These are phyloP conservation scores for Harpalus rubripes DNA, from an alignment of 2,888 invertebrate genomes.

Conservation along the genomic window DNA sequence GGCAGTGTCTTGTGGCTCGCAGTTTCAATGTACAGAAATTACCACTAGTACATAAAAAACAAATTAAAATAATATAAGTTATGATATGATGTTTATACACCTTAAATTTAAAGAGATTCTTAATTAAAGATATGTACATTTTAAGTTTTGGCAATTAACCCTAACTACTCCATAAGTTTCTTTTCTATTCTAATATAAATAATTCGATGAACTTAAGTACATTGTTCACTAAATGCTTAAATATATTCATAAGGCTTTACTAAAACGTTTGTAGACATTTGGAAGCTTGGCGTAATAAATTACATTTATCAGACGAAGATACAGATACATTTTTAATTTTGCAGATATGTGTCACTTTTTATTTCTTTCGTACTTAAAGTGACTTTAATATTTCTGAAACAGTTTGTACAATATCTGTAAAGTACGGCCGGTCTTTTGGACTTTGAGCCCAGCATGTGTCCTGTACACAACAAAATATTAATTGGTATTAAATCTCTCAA, in stretches of 20 bases:
- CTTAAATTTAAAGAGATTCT: conserved; percentile 33
- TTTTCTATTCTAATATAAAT: conserved; percentile 61
- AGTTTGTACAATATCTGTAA: conserved; percentile 80
- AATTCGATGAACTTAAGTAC: conserved; percentile 64
- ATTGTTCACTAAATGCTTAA: conserved; percentile 71
- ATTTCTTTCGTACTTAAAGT: conserved; percentile 73
- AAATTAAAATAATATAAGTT: conserved; percentile 69
- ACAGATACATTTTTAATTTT: background rate
- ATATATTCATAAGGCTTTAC: conserved; percentile 69
- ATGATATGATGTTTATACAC: conserved; percentile 71
- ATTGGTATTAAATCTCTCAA: too few species aligned
- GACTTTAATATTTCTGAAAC: conserved; percentile 78
- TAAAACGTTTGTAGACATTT: conserved; percentile 55
- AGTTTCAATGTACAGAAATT: conserved; percentile 74
- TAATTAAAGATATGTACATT: conserved; percentile 66
- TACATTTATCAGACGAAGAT: conserved; percentile 42
- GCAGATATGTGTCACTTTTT: conserved; percentile 38
- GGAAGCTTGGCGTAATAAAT: conserved; percentile 66
- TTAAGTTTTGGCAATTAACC: conserved; percentile 59
- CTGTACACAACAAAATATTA: conserved; percentile 73
- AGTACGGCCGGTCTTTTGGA: conserved; percentile 85
- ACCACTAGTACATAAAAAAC: conserved; percentile 59
- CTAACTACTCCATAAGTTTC: conserved; percentile 38
- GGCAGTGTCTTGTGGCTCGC: conserved; percentile 76
- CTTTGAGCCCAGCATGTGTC: conserved; percentile 84